Evolutionary conservation across 37 sponge, comb jelly and placozoan genomes (phyloP).

Genomic region (Petrosia ficiformis): DNA sequence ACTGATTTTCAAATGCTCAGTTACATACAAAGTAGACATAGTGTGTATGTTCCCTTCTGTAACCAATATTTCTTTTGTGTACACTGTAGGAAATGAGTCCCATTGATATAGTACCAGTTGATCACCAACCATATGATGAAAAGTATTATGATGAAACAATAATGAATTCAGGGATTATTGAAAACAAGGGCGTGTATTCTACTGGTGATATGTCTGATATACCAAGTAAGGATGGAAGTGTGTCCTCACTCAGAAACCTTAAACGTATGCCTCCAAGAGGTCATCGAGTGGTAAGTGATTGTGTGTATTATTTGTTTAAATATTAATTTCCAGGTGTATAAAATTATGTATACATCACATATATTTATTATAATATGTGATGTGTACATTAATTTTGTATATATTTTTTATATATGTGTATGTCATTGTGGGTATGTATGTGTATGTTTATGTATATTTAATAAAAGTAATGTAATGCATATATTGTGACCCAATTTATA

Average conservation of each 20-base stretch:
- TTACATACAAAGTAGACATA: no score
- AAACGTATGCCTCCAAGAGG: not conserved
- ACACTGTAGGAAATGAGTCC: constrained; percentile 78
- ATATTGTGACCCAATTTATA: no score
- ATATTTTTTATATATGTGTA: no score
- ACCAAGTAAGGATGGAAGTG: not conserved
- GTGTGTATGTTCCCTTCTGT: no score
- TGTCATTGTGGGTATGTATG: no score
- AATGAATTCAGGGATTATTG: constrained; percentile 14
- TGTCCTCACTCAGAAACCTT: constrained; percentile 9
- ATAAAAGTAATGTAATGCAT: not conserved
- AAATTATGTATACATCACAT: no score
- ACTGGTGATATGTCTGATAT: not conserved
- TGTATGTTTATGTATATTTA: no score
- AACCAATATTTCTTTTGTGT: not conserved
- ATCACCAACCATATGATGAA: constrained; percentile 18
- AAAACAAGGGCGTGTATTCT: constrained; percentile 13
- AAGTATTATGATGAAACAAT: not conserved
- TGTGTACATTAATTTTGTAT: no score
- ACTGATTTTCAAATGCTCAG: no score
- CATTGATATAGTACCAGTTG: constrained; percentile 76
- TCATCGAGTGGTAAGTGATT: not conserved
- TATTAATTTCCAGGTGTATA: no score
- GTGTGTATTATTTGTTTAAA: no score
- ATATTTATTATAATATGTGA: no score